These are phyloP conservation scores for Cremastinae sp. DNA, from an alignment of 2,888 invertebrate genomes.

Conservation along the genomic window DNA sequence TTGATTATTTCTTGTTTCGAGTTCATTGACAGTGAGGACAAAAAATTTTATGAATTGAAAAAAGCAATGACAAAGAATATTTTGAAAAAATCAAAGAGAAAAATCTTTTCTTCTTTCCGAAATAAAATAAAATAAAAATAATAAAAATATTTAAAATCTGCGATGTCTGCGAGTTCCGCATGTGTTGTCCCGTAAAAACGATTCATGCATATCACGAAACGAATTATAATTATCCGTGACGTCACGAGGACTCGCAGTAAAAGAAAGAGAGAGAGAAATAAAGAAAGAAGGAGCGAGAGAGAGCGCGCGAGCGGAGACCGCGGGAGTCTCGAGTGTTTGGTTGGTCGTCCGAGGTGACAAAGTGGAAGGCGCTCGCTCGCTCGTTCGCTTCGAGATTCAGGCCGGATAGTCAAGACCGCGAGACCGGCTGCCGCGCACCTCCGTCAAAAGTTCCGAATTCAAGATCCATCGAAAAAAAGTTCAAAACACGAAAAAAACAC, in stretches of 20 bases:
- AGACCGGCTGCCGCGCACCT: constrained; percentile 50
- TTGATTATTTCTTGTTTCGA: too few species aligned
- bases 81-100: too few species aligned
- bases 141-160: not conserved
- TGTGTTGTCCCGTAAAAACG: not conserved
- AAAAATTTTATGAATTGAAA: too few species aligned
- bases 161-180: not conserved
- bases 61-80: too few species aligned
- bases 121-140: not conserved
- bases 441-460: not conserved
- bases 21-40: too few species aligned
- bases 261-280: not conserved
- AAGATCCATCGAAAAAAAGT: not conserved
- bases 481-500: not conserved
- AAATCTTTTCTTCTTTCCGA: too few species aligned
- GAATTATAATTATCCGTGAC: constrained; percentile 57
- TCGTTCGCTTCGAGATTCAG: constrained; percentile 54
- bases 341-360: constrained; percentile 49
- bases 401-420: constrained; percentile 58
- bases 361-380: constrained; percentile 55
- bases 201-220: constrained; percentile 53
- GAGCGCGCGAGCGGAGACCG: not conserved
- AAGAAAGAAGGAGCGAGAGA: not conserved
- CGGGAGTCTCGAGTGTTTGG: constrained; percentile 39
- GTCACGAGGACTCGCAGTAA: constrained; percentile 34